These are phyloP conservation scores for Osmerus eperlanus DNA, from an alignment of 2,113 vertebrate species.

Conservation along the genomic window DNA sequence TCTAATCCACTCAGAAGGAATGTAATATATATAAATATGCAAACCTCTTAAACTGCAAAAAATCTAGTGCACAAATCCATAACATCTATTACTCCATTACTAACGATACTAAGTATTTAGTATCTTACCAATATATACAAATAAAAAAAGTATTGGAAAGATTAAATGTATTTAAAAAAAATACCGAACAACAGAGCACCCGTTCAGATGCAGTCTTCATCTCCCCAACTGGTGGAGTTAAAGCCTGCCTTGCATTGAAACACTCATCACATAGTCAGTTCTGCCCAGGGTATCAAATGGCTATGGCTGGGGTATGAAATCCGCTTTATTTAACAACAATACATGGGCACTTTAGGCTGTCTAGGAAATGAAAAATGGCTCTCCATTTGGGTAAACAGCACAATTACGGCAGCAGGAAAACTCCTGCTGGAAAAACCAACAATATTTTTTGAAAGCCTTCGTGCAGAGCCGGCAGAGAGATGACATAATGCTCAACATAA, in stretches of 20 bases:
- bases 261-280: neutral
- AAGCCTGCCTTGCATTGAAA: neutral
- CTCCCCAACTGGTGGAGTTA: neutral
- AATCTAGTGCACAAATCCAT: conserved; percentile 16
- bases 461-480: neutral
- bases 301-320: neutral
- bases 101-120: conserved; percentile 20
- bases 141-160: conserved; percentile 14
- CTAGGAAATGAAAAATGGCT: conserved; percentile 19
- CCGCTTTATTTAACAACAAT: conserved; percentile 16
- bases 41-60: conserved; percentile 1
- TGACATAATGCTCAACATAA: neutral
- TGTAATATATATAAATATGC: neutral
- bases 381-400: conserved; percentile 13
- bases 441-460: neutral
- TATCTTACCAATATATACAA: too few relatives aligned
- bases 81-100: conserved; percentile 14
- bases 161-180: neutral
- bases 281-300: conserved; percentile 1
- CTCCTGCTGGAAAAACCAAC: neutral
- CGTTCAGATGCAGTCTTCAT: conserved; percentile 1
- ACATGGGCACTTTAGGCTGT: conserved; percentile 12
- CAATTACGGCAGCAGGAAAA: conserved; percentile 10
- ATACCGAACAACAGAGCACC: neutral
- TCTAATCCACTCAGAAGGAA: conserved; percentile 2